Base-by-base conservation (phyloP, 1,140 invertebrate genomes). In the Vanessa atalanta region DNA sequence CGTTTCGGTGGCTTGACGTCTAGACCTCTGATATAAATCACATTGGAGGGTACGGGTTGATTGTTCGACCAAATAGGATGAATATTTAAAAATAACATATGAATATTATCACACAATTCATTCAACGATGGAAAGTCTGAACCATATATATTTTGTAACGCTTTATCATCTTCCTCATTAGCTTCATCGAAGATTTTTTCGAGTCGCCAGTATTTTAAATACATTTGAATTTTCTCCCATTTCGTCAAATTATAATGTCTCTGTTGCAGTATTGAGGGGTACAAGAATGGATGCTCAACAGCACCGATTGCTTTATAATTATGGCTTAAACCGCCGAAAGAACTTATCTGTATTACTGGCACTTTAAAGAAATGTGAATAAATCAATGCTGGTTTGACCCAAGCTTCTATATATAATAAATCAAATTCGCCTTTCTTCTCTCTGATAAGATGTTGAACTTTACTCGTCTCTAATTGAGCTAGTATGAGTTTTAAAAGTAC, bases 1-100 rank as follows among this genome's bases (percentile, higher is more conserved):
- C 83, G 69, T 85, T 89, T 76, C 92, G 76, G 31, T 79, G 81
- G 75, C 76, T 83, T 83, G 31, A 88, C 80, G 78, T 94, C 93
- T 47, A 93, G 82, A n/a, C 93, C 93, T 26, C 90, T 91, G 64
- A 94, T 85, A 73, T 89, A 83, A 4, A 94, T 77, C 9, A 94
- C 89, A 61, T 76, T 85, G 9, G 93, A 91, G 48, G 91, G 83
- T 13, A 90, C 74, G 8, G 94, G 90, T 20, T 90, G 82, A 23
- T 88, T 84, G 43, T 84, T 80, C 15, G 85, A 77, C 75, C 93
- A 85, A 7, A 90, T 75, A 6, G 89, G 89, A 87, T 94, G 89
- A 5, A 75, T 81, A 81, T 93, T 94, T 14, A 93, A 64, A 71
- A 95, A 91, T 5, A 95, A 60, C 80, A 95, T 78, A 67, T 93